Conservation (phyloP, 2,113 vertebrate genomes). For the Daubentonia madagascariensis region DNA sequence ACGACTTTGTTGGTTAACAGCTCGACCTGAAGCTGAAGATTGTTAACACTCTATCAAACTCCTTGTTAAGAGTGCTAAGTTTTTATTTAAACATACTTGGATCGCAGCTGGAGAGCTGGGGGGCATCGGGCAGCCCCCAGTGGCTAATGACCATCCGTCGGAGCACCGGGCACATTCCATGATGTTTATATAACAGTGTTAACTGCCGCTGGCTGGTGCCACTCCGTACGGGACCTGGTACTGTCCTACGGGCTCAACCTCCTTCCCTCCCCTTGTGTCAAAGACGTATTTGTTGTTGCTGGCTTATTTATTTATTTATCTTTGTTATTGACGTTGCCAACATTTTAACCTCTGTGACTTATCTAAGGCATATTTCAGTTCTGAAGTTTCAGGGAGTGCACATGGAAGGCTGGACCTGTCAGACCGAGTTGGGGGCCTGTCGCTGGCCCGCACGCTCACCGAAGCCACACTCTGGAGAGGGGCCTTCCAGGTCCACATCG, state of each 20-base stretch:
- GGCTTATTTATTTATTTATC: neutral
- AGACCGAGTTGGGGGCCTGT: neutral
- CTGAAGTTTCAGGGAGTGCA: neutral
- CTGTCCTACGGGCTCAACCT: conserved; percentile 1
- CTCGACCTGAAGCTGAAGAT: conserved; percentile 83
- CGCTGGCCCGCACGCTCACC: fast-evolving
- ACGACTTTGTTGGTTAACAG: conserved; percentile 87
- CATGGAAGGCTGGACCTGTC: fast-evolving
- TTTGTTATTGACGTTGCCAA: neutral
- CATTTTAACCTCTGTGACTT: neutral
- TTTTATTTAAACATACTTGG: conserved; percentile 84
- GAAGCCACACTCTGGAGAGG: neutral
- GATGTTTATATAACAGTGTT: conserved; percentile 82
- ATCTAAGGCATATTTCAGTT: neutral
- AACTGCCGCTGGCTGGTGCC: conserved; percentile 82
- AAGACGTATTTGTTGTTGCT: neutral
- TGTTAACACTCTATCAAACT: conserved; percentile 90
- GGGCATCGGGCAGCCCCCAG: conserved; percentile 75
- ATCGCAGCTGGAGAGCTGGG: conserved; percentile 82
- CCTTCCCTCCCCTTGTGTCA: neutral
- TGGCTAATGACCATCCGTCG: conserved; percentile 77
- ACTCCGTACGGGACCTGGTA: conserved; percentile 69
- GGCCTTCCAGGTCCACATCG: fast-evolving
- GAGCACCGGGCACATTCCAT: conserved; percentile 80
- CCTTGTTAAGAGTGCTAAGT: conserved; percentile 83